Base-by-base conservation (phyloP, 2,113 vertebrate species). In the Epinephelus cyanopodus region DNA sequence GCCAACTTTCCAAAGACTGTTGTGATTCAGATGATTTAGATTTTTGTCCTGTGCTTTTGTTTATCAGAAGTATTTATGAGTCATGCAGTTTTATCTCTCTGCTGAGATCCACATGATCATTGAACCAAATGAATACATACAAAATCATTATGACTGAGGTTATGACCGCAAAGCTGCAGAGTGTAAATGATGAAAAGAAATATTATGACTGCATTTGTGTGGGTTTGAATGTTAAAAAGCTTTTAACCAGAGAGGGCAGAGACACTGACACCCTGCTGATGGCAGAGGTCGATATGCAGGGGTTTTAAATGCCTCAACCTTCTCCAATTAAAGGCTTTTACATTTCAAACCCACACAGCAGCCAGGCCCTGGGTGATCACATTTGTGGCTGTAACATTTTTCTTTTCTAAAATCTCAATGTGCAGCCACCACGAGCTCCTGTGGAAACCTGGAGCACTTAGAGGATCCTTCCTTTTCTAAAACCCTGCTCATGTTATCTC, bases 241-340 rank as follows among this genome's bases (percentile, higher is more conserved):
- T 85, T 82, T 76, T 79, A 79, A 67, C 13, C 14, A 37, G 17
- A 48, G 37, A 65, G 52, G 29, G 17, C 45, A 25, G 73, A 73
- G 57, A 68, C 81, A n/a, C 17, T 13, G 5, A 18, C 77, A 48
- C 63, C 25, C 50, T 2, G 33, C 63, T 21, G 78, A 48, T 10
- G 72, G 68, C 77, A 53, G 68, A 82, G 57, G 65, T 57, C 11
- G 47, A 63, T 1, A 23, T 50, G 3, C 37, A 48, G 37, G 15
- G 5, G 19, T 48, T 65, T 84, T 75, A 6, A 48, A 77, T 5
- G 8, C 37, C n/a, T 67, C 66, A 3, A 33, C 70, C 72, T 39
- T 25, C 69, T 75, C 47, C 47, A 76, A 72, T 66, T 76, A 72
- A 61, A 67, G 9, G 66, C 76, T 83, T 88, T 85, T 66, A 82